Evolutionary conservation across 53 echinoderm and acorn worm genomes (phyloP).

Genomic region (Holothuria leucospilota): DNA sequence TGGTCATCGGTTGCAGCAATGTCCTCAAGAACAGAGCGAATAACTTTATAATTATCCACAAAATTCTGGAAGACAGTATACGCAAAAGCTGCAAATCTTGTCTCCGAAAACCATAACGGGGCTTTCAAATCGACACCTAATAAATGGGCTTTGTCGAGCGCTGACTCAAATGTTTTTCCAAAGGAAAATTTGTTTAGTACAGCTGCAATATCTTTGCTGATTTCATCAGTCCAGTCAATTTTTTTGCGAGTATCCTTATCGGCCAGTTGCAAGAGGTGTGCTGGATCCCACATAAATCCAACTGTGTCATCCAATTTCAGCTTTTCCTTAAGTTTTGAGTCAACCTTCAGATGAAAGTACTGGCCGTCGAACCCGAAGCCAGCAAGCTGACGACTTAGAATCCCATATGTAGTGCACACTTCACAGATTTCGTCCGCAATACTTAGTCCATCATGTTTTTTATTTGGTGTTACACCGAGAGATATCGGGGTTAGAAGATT

Average conservation of each 20-base stretch:
- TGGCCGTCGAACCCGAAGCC: constrained; percentile 32
- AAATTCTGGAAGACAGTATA: neutral
- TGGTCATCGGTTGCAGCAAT: neutral
- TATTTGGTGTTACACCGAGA: neutral
- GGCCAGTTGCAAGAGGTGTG: constrained; percentile 29
- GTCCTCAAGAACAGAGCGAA: neutral
- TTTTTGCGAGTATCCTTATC: constrained; percentile 38
- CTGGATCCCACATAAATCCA: constrained; percentile 35
- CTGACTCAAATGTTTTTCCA: constrained; percentile 34
- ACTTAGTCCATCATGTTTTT: constrained; percentile 11
- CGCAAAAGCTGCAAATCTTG: constrained; percentile 18
- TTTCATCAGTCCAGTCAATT: neutral
- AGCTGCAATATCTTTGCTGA: neutral
- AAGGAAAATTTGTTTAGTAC: constrained; percentile 14
- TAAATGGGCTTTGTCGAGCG: neutral
- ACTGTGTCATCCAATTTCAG: constrained; percentile 17
- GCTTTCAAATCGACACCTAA: constrained; percentile 20
- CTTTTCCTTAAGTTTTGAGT: neutral
- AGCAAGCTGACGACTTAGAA: neutral
- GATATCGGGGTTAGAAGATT: constrained; percentile 12
- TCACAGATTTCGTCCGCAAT: constrained; percentile 7
- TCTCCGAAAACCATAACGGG: constrained; percentile 34
- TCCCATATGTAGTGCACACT: neutral
- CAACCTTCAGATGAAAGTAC: constrained; percentile 30
- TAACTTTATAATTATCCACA: neutral